Conservation (phyloP, 1,140 invertebrate species). For the Pristionchus pacificus region DNA sequence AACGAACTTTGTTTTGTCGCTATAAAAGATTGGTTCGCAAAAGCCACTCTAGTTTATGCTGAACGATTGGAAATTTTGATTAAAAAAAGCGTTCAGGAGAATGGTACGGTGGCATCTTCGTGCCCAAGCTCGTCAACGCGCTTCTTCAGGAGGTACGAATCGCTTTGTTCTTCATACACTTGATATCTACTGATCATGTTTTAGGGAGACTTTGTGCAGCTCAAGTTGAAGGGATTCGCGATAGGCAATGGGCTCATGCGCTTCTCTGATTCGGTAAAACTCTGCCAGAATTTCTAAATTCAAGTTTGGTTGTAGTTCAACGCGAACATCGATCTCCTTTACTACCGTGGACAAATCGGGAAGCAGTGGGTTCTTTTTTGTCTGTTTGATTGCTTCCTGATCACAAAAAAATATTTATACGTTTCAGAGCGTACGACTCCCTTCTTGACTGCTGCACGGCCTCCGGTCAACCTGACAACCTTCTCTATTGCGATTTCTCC, state of each 20-base stretch:
- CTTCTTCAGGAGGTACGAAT: constrained; percentile 25
- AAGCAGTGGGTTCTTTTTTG: constrained; percentile 4
- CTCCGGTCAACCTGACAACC: constrained; percentile 6
- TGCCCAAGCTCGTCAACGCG: constrained; percentile 60
- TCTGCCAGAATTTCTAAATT: background rate
- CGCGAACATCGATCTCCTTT: constrained; percentile 21
- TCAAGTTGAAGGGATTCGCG: constrained; percentile 28
- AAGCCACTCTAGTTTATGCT: too few relatives aligned
- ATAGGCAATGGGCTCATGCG: constrained; percentile 35
- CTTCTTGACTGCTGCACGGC: constrained; percentile 23
- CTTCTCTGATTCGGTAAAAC: constrained; percentile 21
- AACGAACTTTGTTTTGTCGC: too few relatives aligned
- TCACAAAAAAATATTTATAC: background rate
- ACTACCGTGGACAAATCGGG: constrained; percentile 27
- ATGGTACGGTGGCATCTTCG: constrained; percentile 59
- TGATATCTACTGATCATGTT: too few relatives aligned
- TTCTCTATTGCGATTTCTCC: constrained; percentile 29
- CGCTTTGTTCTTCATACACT: background rate
- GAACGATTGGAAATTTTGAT: too few relatives aligned
- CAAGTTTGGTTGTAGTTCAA: constrained; percentile 13
- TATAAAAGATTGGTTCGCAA: too few relatives aligned
- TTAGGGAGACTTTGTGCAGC: background rate
- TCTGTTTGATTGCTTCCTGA: too few relatives aligned
- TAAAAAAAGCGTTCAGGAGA: constrained; percentile 37
- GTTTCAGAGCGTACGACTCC: constrained; percentile 20